A percentile compares a stretch with the other conserved stretches of the same genome.
phyloP scores from a whole-genome alignment of 2,888 invertebrate species.

The Agriopis marginaria region DNA sequence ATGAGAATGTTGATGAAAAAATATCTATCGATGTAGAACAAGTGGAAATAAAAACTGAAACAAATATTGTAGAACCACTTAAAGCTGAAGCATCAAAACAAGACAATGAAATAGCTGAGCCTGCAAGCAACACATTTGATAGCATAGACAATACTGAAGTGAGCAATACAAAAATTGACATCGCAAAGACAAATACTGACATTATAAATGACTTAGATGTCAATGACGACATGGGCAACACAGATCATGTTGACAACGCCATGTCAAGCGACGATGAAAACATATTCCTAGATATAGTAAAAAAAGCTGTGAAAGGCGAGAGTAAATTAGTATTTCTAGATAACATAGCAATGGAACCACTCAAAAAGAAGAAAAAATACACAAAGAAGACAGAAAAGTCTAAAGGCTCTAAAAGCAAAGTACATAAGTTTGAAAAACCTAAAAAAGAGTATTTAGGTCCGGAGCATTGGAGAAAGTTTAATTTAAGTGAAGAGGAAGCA shows the following conservation, averaged over 20 bases:
- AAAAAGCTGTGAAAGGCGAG: slow-evolving; percentile 44
- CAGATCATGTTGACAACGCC: slow-evolving; percentile 24
- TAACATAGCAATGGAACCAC: slow-evolving; percentile 30
- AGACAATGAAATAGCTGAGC: slow-evolving; percentile 4
- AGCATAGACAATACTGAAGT: slow-evolving; percentile 1
- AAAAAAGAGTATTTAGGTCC: slow-evolving; percentile 57
- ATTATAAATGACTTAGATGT: not conserved
- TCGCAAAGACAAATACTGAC: slow-evolving; percentile 3
- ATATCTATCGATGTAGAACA: slow-evolving; percentile 4
- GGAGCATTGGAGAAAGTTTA: slow-evolving; percentile 66
- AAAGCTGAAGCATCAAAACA: slow-evolving; percentile 17
- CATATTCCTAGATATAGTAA: slow-evolving; percentile 44
- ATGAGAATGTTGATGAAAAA: slow-evolving; percentile 11
- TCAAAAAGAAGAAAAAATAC: slow-evolving; percentile 21
- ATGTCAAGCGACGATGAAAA: slow-evolving; percentile 44
- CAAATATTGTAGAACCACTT: not conserved
- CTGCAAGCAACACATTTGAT: not conserved
- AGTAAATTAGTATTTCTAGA: slow-evolving; percentile 44
- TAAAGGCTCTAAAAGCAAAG: slow-evolving; percentile 36
- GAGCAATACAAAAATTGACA: slow-evolving; percentile 1
- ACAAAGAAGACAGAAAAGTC: slow-evolving; percentile 29
- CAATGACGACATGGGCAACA: slow-evolving; percentile 13
- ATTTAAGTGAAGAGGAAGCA: slow-evolving; percentile 70
- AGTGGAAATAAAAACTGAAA: slow-evolving; percentile 31
- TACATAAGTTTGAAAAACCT: slow-evolving; percentile 46